Evolutionary conservation across 2,888 invertebrate genomes (phyloP).

Genomic region (Drosophila neotestacea): DNA sequence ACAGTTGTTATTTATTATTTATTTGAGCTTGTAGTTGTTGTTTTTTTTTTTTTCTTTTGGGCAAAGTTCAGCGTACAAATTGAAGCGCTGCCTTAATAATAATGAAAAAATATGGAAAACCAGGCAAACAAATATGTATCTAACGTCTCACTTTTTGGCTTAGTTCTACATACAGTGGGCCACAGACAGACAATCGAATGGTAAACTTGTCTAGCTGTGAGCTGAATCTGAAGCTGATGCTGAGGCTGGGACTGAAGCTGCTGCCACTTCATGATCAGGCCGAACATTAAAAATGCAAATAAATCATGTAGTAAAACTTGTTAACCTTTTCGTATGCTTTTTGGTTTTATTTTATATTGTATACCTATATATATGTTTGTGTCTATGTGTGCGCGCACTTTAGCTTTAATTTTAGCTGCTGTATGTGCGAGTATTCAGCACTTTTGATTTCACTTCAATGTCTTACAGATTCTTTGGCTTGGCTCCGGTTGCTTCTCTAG

Average conservation of each 20-base stretch:
- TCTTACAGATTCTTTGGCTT: slow-evolving; percentile 49
- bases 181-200: slow-evolving; percentile 19
- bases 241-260: slow-evolving; percentile 32
- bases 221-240: background rate
- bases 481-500: slow-evolving; percentile 20
- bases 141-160: slow-evolving; percentile 30
- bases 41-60: slow-evolving; percentile 15
- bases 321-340: slow-evolving; percentile 82
- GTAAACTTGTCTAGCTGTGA: slow-evolving; percentile 62
- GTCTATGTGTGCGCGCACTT: slow-evolving; percentile 38
- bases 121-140: slow-evolving; percentile 20
- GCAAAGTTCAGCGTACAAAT: slow-evolving; percentile 52
- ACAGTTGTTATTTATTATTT: slow-evolving; percentile 43
- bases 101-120: slow-evolving; percentile 36
- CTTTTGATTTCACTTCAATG: slow-evolving; percentile 77
- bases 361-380: slow-evolving; percentile 21
- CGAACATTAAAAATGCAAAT: slow-evolving; percentile 79
- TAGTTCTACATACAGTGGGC: slow-evolving; percentile 56
- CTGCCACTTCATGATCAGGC: slow-evolving; percentile 54
- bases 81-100: slow-evolving; percentile 32
- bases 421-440: slow-evolving; percentile 59
- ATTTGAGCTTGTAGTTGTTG: slow-evolving; percentile 15
- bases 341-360: slow-evolving; percentile 31
- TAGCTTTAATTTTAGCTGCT: slow-evolving; percentile 61
- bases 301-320: slow-evolving; percentile 82